Evolutionary conservation across 2,113 vertebrate genomes (phyloP), one percentile per base, ranked within the genome.

Genomic region (Cebus imitator): DNA sequence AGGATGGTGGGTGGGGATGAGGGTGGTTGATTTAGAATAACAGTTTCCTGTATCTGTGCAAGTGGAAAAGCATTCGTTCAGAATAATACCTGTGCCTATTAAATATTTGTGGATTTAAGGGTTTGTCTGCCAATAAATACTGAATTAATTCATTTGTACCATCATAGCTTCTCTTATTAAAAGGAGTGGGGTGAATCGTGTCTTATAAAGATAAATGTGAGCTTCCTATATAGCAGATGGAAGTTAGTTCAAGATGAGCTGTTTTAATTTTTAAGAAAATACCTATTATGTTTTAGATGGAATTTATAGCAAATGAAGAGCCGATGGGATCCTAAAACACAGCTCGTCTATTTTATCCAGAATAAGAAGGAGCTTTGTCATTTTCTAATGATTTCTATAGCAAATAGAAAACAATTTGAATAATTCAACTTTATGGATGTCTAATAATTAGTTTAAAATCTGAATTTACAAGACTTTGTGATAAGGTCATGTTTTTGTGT

Each of bases 261-360:
- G 27, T 96, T 89, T 96, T 84, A 83, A 93, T 75, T 94, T 97
- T 96, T 84, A 96, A 93, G 75, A 90, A 91, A 87, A 89, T 11
- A 35, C 1, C 40, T 89, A n/a, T 80, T 94, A 79, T 93, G 48
- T 95, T 89, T 94, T 58, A 93, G 48, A 75, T 83, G n/a, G 18
- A 55, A 91, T 93, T 96, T 86, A 95, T 79, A 81, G 79, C 25
- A 85, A 92, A 95, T 87, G 25, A 81, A 82, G 55, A 95, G 10
- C 80, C 87, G 3, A 35, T 52, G 5, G 16, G 20, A 84, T 61
- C 61, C 52, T 94, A 88, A 94, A 90, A 92, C 48, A 66, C 2
- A 66, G n/a, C 17, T 85, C 40, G 40, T 91, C 50, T 96, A n/a
- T 95, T 96, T 94, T 70, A 90, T 75, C 16, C 37, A 85, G 45